Base-by-base conservation (phyloP, 2,797 vertebrate genomes). In the Micrastur ruficollis region DNA sequence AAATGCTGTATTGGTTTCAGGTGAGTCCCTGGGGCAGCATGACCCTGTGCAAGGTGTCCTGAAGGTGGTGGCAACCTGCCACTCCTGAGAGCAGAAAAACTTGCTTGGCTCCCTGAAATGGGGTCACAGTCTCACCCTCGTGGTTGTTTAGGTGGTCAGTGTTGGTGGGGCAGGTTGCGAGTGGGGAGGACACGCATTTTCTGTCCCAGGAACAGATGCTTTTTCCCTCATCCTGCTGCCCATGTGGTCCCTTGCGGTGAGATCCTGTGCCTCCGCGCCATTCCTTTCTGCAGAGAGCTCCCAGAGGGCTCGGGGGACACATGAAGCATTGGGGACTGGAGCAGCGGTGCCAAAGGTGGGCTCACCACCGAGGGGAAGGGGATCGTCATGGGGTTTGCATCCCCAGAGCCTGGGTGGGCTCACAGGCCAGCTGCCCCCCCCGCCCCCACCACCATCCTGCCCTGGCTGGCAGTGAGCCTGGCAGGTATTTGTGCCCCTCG, bases 231-330 rank as follows among this genome's bases (percentile, higher is more conserved):
- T 79, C 38, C 42, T 61, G 16, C n/a, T 72, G 42, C 32, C 53
- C 32, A 3, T 6, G 3, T 47, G 53, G 47, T 80, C 40, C 29
- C 34, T 61, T 1, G 8, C 5, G 0, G 7, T 49, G 32, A 12
- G 16, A 67, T 11, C 6, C 47, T 38, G 32, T 5, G 4, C 22
- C 17, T 67, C 32, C 3, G 0, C 0, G 0, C 27, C 1, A 1
- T 23, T 21, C 34, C 9, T 66, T 78, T 67, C 34, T 34, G 40
- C 29, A 25, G 72, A 21, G 42, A 49, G 68, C 62, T 49, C 74
- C 34, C 38, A 36, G 46, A 29, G 29, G 10, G 12, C 40, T 12
- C 5, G n/a, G 14, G 18, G 2, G 4, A 31, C 23, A 52, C 20
- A 11, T 1, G 2, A 81, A 75, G 20, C 7, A 9, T 0, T n/a